Conservation (phyloP, 2,888 invertebrate genomes). For the Agrochola lota region DNA sequence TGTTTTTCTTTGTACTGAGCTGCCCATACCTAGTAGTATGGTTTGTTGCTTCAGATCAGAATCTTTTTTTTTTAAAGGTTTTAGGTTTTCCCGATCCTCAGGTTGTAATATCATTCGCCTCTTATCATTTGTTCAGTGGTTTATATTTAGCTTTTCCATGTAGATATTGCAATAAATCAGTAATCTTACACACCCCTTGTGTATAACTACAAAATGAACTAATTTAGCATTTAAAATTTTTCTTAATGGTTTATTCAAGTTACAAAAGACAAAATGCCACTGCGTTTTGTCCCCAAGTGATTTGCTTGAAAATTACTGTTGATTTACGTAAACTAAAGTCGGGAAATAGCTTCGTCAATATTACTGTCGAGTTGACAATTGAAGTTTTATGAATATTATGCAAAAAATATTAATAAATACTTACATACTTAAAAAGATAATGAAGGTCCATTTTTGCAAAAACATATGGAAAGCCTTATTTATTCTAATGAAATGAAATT, state of each 20-base stretch:
- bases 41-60: too few species aligned
- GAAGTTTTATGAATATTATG: background rate
- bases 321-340: background rate
- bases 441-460: background rate
- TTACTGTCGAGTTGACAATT: constrained; percentile 7
- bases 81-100: background rate
- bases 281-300: background rate
- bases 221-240: too few species aligned
- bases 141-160: background rate
- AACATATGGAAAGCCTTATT: background rate
- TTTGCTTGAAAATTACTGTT: background rate
- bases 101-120: background rate
- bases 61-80: too few species aligned
- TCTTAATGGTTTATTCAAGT: background rate
- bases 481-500: too few species aligned
- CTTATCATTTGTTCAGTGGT: background rate
- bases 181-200: background rate
- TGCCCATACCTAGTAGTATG: too few species aligned
- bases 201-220: background rate
- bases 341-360: constrained; percentile 13
- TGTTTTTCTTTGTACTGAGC: too few species aligned
- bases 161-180: background rate
- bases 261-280: background rate
- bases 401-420: background rate
- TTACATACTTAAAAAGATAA: background rate